These are phyloP conservation scores for Cyrtorhinus lividipennis DNA, from an alignment of 1,140 invertebrate species.

Conservation along the genomic window DNA sequence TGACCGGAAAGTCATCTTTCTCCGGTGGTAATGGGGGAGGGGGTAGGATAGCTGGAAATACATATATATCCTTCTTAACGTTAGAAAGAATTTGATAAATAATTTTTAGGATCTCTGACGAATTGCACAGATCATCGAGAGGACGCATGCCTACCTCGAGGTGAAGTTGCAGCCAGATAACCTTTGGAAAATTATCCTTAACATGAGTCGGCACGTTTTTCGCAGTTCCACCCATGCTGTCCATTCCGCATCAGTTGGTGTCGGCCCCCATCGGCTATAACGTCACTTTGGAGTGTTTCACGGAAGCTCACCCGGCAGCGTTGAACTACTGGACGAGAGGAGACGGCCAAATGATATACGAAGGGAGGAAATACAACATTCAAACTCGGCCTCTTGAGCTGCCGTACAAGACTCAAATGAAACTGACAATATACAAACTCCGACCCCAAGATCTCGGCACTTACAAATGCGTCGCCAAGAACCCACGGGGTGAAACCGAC, in stretches of 20 bases:
- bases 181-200: too few relatives aligned
- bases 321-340: constrained; percentile 83
- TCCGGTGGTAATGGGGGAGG: too few relatives aligned
- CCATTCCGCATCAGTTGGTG: constrained; percentile 80
- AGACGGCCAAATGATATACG: constrained; percentile 76
- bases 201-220: too few relatives aligned
- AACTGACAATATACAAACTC: constrained; percentile 56
- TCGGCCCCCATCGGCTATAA: constrained; percentile 63
- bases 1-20: too few relatives aligned
- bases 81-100: too few relatives aligned
- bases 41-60: too few relatives aligned
- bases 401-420: constrained; percentile 72
- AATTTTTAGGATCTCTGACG: too few relatives aligned
- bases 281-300: constrained; percentile 73
- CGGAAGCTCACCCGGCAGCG: constrained; percentile 78
- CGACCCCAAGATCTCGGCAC: constrained; percentile 62
- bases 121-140: too few relatives aligned
- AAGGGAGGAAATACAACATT: constrained; percentile 60
- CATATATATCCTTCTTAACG: too few relatives aligned
- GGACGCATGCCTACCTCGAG: too few relatives aligned
- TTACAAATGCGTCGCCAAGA: constrained; percentile 87
- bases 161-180: too few relatives aligned
- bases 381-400: constrained; percentile 40
- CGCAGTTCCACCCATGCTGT: constrained; percentile 76
- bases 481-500: constrained; percentile 81